A percentile compares a stretch with the other conserved stretches of the same genome.
phyloP scores from a whole-genome alignment of 2,797 vertebrate species.

The Sphaeramia orbicularis region DNA sequence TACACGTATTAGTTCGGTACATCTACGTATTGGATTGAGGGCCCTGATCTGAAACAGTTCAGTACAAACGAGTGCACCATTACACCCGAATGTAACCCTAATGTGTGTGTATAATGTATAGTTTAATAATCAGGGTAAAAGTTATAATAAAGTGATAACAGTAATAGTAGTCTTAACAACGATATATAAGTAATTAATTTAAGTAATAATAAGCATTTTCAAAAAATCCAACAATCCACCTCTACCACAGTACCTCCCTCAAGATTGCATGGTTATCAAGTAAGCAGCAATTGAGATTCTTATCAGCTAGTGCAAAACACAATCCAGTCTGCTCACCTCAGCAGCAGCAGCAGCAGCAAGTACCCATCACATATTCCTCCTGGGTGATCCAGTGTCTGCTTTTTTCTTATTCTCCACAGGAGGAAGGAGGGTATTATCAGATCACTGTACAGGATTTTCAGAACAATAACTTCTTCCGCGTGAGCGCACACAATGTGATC shows the following conservation, averaged over 20 bases:
- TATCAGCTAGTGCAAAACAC: slow-evolving; percentile 65
- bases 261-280: slow-evolving; percentile 48
- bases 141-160: background rate
- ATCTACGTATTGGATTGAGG: no score
- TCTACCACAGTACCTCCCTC: slow-evolving; percentile 1
- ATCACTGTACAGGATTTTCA: slow-evolving; percentile 36
- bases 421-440: slow-evolving; percentile 46
- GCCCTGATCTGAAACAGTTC: no score
- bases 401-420: slow-evolving; percentile 43
- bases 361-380: slow-evolving; percentile 38
- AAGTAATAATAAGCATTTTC: no score
- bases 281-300: slow-evolving; percentile 69
- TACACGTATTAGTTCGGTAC: no score
- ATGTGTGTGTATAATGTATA: no score
- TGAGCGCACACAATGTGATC: slow-evolving; percentile 19
- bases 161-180: no score
- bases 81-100: no score
- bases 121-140: no score
- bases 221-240: slow-evolving; percentile 9
- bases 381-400: slow-evolving; percentile 50
- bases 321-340: slow-evolving; percentile 53
- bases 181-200: no score
- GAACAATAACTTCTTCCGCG: slow-evolving; percentile 36
- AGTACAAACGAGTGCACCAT: no score
- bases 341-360: slow-evolving; percentile 32